A percentile compares a stretch with the other conserved stretches of the same genome.
These are phyloP conservation scores for Macrotrachela quadricornifera DNA, from an alignment of 1,140 invertebrate genomes.

Conservation along the genomic window DNA sequence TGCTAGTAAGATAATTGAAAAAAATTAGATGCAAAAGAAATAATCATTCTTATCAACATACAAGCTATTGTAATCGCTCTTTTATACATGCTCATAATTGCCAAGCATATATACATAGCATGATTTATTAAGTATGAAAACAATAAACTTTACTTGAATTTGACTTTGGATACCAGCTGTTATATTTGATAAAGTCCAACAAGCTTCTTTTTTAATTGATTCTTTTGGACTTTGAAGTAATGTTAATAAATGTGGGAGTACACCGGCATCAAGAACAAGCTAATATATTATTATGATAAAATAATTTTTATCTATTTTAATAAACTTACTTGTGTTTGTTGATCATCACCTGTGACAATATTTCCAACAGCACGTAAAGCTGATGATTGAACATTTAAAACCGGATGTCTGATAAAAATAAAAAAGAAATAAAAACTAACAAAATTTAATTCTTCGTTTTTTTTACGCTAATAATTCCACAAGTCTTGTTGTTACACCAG, in stretches of 20 bases:
- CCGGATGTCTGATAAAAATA: slow-evolving; percentile 48
- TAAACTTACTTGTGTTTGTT: slow-evolving; percentile 70
- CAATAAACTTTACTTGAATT: slow-evolving; percentile 49
- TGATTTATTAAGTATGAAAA: too few species aligned
- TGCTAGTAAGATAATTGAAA: too few species aligned
- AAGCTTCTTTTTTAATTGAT: slow-evolving; percentile 76
- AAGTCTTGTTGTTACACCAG: slow-evolving; percentile 71
- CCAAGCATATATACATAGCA: too few species aligned
- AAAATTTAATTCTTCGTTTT: slow-evolving; percentile 27
- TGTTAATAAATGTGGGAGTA: slow-evolving; percentile 58
- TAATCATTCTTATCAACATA: too few species aligned
- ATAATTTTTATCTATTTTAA: slow-evolving; percentile 33
- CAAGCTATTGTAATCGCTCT: too few species aligned
- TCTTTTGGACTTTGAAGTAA: slow-evolving; percentile 53
- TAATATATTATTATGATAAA: slow-evolving; percentile 14
- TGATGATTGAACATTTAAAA: slow-evolving; percentile 75
- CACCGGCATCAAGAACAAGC: slow-evolving; percentile 45
- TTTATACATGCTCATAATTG: too few species aligned
- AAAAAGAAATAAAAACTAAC: too few species aligned
- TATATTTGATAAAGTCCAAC: slow-evolving; percentile 94
- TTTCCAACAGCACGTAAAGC: slow-evolving; percentile 84
- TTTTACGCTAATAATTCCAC: slow-evolving; percentile 63
- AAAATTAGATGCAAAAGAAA: too few species aligned
- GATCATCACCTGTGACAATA: slow-evolving; percentile 89
- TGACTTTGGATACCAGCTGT: slow-evolving; percentile 82